A percentile compares a stretch with the other conserved stretches of the same genome.
These are phyloP conservation scores for Tichodroma muraria DNA, from an alignment of 2,113 vertebrate genomes.

Conservation along the genomic window DNA sequence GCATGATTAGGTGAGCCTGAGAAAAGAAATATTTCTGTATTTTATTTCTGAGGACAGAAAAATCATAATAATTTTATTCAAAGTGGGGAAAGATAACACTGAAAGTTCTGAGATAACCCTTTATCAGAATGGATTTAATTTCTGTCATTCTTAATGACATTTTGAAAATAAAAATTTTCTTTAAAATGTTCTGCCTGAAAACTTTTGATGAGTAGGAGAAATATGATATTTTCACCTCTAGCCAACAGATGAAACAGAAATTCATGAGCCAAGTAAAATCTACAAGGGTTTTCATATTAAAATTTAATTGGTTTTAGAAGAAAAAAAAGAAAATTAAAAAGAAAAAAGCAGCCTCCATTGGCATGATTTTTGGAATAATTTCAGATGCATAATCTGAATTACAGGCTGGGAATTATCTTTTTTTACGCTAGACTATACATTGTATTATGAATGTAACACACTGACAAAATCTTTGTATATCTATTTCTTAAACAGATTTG, in stretches of 20 bases:
- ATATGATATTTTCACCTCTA: background rate
- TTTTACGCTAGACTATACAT: background rate
- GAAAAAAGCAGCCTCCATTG: rapidly evolving
- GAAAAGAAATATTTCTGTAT: background rate
- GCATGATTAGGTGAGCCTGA: background rate
- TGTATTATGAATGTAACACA: background rate
- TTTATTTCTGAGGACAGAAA: background rate
- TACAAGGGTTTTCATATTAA: background rate
- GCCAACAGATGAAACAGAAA: too few species aligned
- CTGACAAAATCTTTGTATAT: background rate
- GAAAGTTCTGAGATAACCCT: background rate
- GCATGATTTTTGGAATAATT: background rate
- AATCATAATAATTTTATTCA: background rate
- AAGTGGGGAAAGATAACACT: background rate
- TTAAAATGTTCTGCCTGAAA: background rate
- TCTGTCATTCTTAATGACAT: background rate
- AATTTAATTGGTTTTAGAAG: background rate
- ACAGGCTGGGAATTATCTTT: background rate
- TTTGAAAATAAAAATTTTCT: background rate
- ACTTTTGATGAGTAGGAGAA: background rate
- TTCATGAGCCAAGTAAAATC: background rate
- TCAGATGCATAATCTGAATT: background rate
- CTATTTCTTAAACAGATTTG: background rate
- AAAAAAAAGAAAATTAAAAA: background rate
- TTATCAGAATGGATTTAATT: background rate